A percentile compares a stretch with the other conserved stretches of the same genome.
Conservation (phyloP, 1,140 invertebrate genomes). For the Stratiolaelaps scimitus region DNA sequence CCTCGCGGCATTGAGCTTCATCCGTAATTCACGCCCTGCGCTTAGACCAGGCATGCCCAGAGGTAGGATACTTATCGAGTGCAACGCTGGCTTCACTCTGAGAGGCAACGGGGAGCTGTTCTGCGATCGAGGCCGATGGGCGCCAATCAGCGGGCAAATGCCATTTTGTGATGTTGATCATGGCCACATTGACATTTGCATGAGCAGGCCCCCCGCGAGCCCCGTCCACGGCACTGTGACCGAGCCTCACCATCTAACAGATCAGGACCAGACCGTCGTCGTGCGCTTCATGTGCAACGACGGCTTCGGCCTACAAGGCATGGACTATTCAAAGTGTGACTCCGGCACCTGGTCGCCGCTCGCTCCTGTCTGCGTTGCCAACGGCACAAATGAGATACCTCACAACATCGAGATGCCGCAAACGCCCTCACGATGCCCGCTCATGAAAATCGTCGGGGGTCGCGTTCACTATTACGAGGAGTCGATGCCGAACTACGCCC, state of each 20-base stretch:
- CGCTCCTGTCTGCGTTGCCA: not conserved
- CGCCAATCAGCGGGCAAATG: not conserved
- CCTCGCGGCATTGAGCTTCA: not conserved
- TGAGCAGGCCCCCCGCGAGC: not conserved
- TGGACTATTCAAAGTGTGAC: not conserved
- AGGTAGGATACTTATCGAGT: not conserved
- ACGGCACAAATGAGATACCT: not conserved
- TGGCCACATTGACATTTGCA: not conserved
- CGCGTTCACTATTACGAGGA: constrained; percentile 20
- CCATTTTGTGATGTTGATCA: not conserved
- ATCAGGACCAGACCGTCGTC: not conserved
- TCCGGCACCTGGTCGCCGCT: not conserved
- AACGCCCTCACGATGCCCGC: not conserved
- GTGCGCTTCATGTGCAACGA: not conserved
- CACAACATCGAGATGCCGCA: constrained; percentile 3
- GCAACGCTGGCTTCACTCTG: not conserved
- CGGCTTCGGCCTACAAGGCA: not conserved
- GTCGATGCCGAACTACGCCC: not conserved
- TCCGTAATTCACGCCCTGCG: no score
- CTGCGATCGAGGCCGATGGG: not conserved
- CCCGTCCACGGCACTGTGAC: not conserved
- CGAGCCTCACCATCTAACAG: not conserved
- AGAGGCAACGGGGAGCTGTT: not conserved
- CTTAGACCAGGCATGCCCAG: not conserved
- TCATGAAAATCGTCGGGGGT: not conserved